phyloP scores from a whole-genome alignment of 2,888 invertebrate species.

The Pharmacophagus antenor region DNA sequence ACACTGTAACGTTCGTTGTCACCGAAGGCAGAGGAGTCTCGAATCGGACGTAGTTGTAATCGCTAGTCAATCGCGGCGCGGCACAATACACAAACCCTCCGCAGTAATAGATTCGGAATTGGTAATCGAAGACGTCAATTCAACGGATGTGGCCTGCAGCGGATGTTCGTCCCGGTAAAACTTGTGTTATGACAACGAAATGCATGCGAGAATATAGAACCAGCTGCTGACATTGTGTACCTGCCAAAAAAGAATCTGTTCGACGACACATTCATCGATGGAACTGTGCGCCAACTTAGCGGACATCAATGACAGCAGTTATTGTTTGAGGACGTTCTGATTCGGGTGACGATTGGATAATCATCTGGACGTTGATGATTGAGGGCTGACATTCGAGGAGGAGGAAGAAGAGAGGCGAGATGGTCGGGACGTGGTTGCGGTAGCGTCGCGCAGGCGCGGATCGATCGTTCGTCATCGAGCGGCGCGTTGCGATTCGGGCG shows the following conservation, averaged over 20 bases:
- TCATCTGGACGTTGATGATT: conserved; percentile 29
- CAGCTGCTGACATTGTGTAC: conserved; percentile 14
- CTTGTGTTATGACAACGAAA: conserved; percentile 22
- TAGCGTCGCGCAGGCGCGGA: conserved; percentile 51
- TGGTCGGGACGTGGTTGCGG: conserved; percentile 40
- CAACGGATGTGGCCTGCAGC: conserved; percentile 24
- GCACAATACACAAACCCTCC: conserved; percentile 12
- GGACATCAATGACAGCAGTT: conserved; percentile 4
- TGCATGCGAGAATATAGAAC: conserved; percentile 7
- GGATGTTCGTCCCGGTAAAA: not conserved
- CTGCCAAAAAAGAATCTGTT: conserved; percentile 2
- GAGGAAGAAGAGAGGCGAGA: conserved; percentile 38
- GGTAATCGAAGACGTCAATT: conserved; percentile 31
- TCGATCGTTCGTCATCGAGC: conserved; percentile 54
- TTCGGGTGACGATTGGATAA: conserved; percentile 1
- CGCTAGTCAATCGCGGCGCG: conserved; percentile 7
- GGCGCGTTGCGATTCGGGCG: conserved; percentile 25
- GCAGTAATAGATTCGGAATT: conserved; percentile 27
- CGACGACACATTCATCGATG: conserved; percentile 18
- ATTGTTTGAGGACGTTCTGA: conserved; percentile 10
- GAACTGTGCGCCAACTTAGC: conserved; percentile 8
- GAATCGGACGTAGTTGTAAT: conserved; percentile 7
- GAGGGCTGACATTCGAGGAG: conserved; percentile 39
- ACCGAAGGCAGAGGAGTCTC: conserved; percentile 3
- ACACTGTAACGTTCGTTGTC: conserved; percentile 20